A percentile compares a stretch with the other conserved stretches of the same genome.
Evolutionary conservation across 1,140 invertebrate species (phyloP).

Genomic region (Liolophura sinensis): DNA sequence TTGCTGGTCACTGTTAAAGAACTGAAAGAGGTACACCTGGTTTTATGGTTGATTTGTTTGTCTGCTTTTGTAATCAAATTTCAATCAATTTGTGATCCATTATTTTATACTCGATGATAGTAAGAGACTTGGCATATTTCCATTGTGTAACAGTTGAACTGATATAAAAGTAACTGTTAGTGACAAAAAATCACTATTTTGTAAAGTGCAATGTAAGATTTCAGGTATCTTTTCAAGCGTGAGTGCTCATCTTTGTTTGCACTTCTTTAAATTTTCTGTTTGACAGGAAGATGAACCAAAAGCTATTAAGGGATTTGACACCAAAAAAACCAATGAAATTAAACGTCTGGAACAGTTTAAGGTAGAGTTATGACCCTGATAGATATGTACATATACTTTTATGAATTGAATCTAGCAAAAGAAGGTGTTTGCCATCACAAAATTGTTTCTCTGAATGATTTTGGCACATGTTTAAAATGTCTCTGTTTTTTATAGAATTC

Average conservation of each 20-base stretch:
- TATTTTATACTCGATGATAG: not conserved
- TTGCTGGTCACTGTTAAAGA: conserved; percentile 24
- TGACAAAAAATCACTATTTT: conserved; percentile 3
- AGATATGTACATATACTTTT: not conserved
- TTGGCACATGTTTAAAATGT: too few species aligned
- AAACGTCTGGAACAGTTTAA: conserved; percentile 34
- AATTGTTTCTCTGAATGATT: too few species aligned
- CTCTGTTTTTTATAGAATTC: too few species aligned
- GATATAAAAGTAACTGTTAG: not conserved
- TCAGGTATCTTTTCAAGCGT: not conserved
- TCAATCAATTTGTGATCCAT: not conserved
- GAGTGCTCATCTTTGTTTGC: not conserved
- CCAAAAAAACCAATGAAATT: conserved; percentile 42
- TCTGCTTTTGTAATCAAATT: not conserved
- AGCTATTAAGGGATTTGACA: conserved; percentile 45
- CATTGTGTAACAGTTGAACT: not conserved
- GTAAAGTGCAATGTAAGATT: not conserved
- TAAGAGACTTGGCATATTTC: not conserved
- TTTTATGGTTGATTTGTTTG: not conserved
- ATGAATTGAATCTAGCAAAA: too few species aligned
- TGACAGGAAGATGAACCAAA: conserved; percentile 39
- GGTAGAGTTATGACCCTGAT: conserved; percentile 16
- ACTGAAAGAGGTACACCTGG: conserved; percentile 34
- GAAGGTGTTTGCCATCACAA: too few species aligned
- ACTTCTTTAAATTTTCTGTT: conserved; percentile 9